Evolutionary conservation across 2,113 vertebrate genomes (phyloP).

Genomic region (Ciconia maguari): DNA sequence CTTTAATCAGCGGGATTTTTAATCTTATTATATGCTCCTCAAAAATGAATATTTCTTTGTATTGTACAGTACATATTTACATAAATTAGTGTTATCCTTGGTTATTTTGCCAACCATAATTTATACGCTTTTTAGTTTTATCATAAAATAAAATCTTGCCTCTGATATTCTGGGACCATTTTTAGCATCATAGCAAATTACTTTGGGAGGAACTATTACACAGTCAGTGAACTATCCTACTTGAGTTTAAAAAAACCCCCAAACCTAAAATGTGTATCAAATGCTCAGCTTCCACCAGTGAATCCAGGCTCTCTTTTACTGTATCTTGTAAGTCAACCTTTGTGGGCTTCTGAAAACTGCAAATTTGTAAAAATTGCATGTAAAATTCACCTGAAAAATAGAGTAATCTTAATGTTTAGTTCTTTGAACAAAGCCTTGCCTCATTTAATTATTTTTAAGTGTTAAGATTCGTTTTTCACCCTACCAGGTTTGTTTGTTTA

Average conservation of each 20-base stretch:
- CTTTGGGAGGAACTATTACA: conserved; percentile 27
- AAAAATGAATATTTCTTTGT: conserved; percentile 44
- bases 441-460: neutral
- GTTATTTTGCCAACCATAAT: conserved; percentile 53
- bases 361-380: neutral
- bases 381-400: neutral
- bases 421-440: neutral
- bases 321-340: neutral
- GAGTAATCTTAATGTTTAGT: neutral
- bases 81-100: conserved; percentile 53
- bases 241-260: neutral
- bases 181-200: conserved; percentile 49
- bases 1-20: conserved; percentile 35
- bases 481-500: neutral
- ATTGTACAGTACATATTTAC: conserved; percentile 29
- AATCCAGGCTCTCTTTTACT: neutral
- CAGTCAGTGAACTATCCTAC: conserved; percentile 10
- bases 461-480: neutral
- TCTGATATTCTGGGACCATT: conserved; percentile 56
- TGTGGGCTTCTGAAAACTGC: neutral
- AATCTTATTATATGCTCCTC: conserved; percentile 56
- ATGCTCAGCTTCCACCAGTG: neutral
- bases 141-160: conserved; percentile 53
- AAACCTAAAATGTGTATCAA: neutral
- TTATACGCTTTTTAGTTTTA: conserved; percentile 52